Conservation (phyloP, 2,888 invertebrate genomes). For the Macrophya alboannulata region DNA sequence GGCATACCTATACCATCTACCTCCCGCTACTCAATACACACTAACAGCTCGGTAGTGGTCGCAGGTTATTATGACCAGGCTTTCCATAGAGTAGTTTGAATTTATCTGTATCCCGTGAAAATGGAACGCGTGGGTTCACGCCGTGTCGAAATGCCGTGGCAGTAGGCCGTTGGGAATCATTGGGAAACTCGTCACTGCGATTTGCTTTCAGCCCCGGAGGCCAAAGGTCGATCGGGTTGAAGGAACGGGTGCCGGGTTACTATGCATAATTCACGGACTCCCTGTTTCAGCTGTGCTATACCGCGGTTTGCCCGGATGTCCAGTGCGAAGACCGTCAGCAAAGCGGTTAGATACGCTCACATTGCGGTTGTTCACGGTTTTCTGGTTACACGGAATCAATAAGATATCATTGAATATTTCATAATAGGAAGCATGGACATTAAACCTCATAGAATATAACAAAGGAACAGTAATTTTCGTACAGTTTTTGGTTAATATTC, state of each 20-base stretch:
- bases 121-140: conserved; percentile 19
- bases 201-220: conserved; percentile 51
- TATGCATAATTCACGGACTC: conserved; percentile 47
- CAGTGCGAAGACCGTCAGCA: conserved; percentile 31
- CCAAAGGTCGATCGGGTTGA: conserved; percentile 40
- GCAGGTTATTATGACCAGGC: not conserved
- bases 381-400: not conserved
- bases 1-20: not conserved
- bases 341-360: conserved; percentile 32
- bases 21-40: not conserved
- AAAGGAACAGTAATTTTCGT: not conserved
- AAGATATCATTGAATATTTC: not conserved
- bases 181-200: conserved; percentile 54
- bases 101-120: conserved; percentile 28
- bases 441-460: not conserved
- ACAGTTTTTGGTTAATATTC: not conserved
- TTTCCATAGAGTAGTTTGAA: not conserved
- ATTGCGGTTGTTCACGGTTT: conserved; percentile 16
- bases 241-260: conserved; percentile 23
- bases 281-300: conserved; percentile 19
- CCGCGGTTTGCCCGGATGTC: conserved; percentile 27
- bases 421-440: not conserved
- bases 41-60: not conserved
- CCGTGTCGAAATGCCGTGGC: not conserved
- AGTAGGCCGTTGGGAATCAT: conserved; percentile 50